phyloP scores from a whole-genome alignment of 2,888 invertebrate genomes.

The Prosapia bicincta region DNA sequence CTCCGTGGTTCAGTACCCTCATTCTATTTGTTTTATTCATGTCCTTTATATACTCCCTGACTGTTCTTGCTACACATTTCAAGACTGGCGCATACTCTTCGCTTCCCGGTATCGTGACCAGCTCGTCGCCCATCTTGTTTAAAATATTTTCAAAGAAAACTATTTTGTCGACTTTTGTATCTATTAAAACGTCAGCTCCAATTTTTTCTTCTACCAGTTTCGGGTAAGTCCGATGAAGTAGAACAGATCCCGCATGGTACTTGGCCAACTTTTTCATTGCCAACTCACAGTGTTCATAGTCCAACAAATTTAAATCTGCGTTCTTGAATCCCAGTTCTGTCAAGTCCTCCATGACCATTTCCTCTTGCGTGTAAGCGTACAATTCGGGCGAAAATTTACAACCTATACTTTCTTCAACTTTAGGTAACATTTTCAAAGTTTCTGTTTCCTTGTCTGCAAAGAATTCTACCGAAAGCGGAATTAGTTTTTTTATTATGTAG shows the following conservation, averaged over 20 bases:
- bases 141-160: not conserved
- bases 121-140: not conserved
- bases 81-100: not conserved
- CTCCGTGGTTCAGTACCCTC: not conserved
- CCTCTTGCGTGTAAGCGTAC: not conserved
- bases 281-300: not conserved
- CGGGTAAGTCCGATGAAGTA: not conserved
- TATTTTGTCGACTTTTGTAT: not conserved
- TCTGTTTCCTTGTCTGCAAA: not conserved
- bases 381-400: not conserved
- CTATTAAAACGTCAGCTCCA: not conserved
- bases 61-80: too few relatives aligned
- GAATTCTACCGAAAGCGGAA: not conserved
- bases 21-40: not conserved
- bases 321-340: not conserved
- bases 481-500: not conserved
- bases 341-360: not conserved
- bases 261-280: not conserved
- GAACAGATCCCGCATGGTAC: not conserved
- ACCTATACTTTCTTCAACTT: not conserved
- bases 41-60: not conserved
- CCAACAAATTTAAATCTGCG: not conserved
- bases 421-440: not conserved
- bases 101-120: not conserved
- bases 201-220: not conserved